These are phyloP conservation scores for Campoletis sonorensis DNA, from an alignment of 1,140 invertebrate genomes.

Conservation along the genomic window DNA sequence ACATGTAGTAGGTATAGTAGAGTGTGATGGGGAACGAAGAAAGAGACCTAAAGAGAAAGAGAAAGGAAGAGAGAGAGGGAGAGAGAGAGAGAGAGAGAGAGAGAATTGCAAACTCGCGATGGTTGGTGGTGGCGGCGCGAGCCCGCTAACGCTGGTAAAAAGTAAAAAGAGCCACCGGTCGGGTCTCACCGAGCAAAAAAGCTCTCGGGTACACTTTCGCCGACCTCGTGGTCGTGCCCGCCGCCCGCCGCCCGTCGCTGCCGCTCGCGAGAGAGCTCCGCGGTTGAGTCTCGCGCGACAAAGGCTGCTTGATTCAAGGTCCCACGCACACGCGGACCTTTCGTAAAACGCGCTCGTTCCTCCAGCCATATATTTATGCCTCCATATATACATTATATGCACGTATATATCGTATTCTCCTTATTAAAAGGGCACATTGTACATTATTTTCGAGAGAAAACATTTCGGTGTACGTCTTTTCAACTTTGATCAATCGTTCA, in stretches of 20 bases:
- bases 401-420: neutral
- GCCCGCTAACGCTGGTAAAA: conserved; percentile 51
- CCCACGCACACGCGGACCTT: conserved; percentile 67
- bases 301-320: conserved; percentile 77
- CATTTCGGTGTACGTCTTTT: neutral
- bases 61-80: conserved; percentile 28
- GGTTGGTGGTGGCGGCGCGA: conserved; percentile 34
- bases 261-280: conserved; percentile 42
- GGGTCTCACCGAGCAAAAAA: conserved; percentile 71
- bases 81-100: conserved; percentile 40
- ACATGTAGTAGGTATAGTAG: conserved; percentile 15
- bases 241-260: conserved; percentile 53
- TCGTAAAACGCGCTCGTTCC: conserved; percentile 37
- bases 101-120: conserved; percentile 20
- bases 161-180: conserved; percentile 61
- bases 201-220: conserved; percentile 76
- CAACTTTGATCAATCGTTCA: neutral
- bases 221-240: conserved; percentile 71
- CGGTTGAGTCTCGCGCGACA: conserved; percentile 73
- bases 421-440: neutral
- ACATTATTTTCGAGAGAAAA: neutral
- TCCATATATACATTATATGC: neutral
- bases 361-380: neutral
- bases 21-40: conserved; percentile 26
- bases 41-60: conserved; percentile 29